Evolutionary conservation across 2,888 invertebrate genomes (phyloP).

Genomic region (Scaptomyza caliginosa): DNA sequence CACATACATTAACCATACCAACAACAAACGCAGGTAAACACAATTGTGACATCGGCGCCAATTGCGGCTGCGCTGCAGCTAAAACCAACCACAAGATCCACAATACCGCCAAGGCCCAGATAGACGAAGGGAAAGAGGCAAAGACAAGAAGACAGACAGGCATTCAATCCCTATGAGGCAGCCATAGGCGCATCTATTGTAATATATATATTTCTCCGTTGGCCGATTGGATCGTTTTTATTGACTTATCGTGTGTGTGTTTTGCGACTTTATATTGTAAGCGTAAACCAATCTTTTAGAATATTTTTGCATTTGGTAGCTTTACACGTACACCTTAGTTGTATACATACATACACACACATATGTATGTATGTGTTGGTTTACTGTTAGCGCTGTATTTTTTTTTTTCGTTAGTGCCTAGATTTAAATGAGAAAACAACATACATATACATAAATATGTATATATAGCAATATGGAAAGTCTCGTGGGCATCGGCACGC

Average conservation of each 20-base stretch:
- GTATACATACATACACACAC: background rate
- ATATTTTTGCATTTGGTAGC: conserved; percentile 72
- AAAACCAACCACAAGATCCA: conserved; percentile 60
- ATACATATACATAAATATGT: background rate
- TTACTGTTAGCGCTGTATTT: conserved; percentile 10
- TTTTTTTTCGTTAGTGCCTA: conserved; percentile 9
- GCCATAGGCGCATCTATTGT: conserved; percentile 52
- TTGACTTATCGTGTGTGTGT: conserved; percentile 26
- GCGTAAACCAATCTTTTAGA: conserved; percentile 57
- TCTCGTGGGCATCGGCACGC: conserved; percentile 26
- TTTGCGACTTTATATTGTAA: conserved; percentile 34
- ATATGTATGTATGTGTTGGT: conserved; percentile 35
- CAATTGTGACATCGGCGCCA: conserved; percentile 77
- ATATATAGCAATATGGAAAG: conserved; percentile 14
- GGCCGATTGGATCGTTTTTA: conserved; percentile 18
- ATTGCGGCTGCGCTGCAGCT: conserved; percentile 60
- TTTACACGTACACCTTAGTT: conserved; percentile 53
- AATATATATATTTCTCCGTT: conserved; percentile 60
- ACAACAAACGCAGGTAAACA: conserved; percentile 72
- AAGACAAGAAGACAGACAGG: conserved; percentile 36
- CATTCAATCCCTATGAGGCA: conserved; percentile 4
- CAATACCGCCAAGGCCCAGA: conserved; percentile 79
- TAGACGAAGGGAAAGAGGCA: conserved; percentile 49
- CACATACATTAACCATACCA: too few relatives aligned
- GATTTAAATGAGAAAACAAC: conserved; percentile 8